These are phyloP conservation scores for Macropis europaea DNA, from an alignment of 2,888 invertebrate species.

Conservation along the genomic window DNA sequence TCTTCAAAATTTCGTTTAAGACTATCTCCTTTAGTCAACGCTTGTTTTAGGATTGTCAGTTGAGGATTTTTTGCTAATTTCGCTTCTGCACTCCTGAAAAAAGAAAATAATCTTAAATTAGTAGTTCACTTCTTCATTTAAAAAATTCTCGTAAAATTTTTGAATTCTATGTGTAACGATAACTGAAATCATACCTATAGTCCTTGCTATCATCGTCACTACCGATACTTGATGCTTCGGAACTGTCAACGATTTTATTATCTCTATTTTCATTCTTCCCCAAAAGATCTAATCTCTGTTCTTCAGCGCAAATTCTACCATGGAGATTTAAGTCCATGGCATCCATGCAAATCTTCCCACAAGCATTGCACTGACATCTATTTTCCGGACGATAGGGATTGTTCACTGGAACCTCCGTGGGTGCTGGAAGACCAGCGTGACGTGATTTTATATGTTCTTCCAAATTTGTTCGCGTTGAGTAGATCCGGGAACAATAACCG, in stretches of 20 bases:
- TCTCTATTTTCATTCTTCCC: conserved; percentile 76
- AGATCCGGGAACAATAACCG: conserved; percentile 78
- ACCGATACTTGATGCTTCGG: conserved; percentile 74
- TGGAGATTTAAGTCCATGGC: conserved; percentile 76
- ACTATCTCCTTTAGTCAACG: conserved; percentile 72
- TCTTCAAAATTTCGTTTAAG: conserved; percentile 73
- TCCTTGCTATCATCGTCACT: conserved; percentile 75
- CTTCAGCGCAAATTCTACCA: conserved; percentile 69
- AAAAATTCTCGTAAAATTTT: not conserved
- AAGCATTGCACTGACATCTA: conserved; percentile 74
- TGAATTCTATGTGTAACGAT: not conserved
- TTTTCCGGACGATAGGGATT: conserved; percentile 51
- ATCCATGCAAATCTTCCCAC: conserved; percentile 75
- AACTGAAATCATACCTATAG: conserved; percentile 52
- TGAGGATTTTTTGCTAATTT: conserved; percentile 79
- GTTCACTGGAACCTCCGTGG: conserved; percentile 63
- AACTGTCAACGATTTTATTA: conserved; percentile 74
- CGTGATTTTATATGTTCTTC: conserved; percentile 79
- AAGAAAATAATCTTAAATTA: not conserved
- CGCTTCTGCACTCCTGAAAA: conserved; percentile 77
- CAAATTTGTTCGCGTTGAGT: conserved; percentile 79
- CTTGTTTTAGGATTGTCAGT: conserved; percentile 77
- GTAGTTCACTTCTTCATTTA: not conserved
- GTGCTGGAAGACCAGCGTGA: conserved; percentile 75
- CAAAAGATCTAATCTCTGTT: conserved; percentile 65